Evolutionary conservation across 2,113 vertebrate species (phyloP).

Genomic region (Hyaena hyaena): DNA sequence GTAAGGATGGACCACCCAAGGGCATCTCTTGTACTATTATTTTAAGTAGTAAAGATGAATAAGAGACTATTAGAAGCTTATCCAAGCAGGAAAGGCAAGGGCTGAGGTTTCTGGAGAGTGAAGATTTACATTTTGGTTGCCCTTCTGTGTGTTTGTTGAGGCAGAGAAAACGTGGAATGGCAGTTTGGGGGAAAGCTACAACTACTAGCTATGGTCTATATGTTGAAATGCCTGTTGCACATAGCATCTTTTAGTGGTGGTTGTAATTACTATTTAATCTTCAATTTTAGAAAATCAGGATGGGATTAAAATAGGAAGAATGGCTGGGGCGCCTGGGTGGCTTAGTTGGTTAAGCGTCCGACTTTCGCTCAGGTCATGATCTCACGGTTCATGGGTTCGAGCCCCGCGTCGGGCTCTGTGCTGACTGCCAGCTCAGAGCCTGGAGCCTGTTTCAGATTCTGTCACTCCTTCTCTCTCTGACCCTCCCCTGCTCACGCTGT

Average conservation of each 20-base stretch:
- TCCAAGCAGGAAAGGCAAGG: background rate
- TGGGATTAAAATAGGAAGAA: background rate
- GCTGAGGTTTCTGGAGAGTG: background rate
- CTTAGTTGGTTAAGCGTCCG: too few relatives aligned
- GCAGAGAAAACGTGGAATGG: background rate
- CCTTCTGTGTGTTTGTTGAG: background rate
- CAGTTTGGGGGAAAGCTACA: background rate
- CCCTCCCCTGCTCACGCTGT: too few relatives aligned
- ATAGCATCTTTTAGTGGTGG: background rate
- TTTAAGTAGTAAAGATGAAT: background rate
- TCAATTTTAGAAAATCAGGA: background rate
- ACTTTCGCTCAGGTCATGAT: too few relatives aligned
- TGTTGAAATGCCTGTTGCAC: background rate
- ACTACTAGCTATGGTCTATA: background rate
- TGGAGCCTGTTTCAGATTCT: too few relatives aligned
- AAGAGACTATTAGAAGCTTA: background rate
- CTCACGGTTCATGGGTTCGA: too few relatives aligned
- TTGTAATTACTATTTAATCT: background rate
- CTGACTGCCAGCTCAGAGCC: too few relatives aligned
- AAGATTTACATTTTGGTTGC: background rate
- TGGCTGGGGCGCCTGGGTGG: too few relatives aligned
- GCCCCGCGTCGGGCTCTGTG: too few relatives aligned
- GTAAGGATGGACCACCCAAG: background rate
- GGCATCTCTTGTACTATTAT: background rate
- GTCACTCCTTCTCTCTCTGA: too few relatives aligned